These are phyloP conservation scores for Pyxicephalus adspersus DNA, from an alignment of 2,113 vertebrate genomes.

Conservation along the genomic window DNA sequence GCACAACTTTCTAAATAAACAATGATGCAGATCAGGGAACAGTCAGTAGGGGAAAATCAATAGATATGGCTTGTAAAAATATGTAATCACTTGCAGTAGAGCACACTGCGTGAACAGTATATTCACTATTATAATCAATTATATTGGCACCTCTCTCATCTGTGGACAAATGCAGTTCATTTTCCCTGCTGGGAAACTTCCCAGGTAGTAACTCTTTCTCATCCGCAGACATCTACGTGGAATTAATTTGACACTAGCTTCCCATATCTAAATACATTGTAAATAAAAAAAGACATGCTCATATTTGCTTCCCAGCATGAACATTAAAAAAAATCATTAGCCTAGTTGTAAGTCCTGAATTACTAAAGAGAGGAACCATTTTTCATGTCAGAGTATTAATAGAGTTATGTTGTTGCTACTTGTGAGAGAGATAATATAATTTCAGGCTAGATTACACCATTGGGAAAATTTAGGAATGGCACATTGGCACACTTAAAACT, in stretches of 20 bases:
- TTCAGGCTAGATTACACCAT: background rate
- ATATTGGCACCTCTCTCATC: conserved; percentile 47
- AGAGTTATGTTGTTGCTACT: background rate
- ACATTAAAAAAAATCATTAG: conserved; percentile 43
- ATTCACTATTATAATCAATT: conserved; percentile 48
- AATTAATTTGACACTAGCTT: conserved; percentile 8
- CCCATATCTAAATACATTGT: conserved; percentile 13
- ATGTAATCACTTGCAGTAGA: conserved; percentile 47
- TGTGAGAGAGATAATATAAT: background rate
- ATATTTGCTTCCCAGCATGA: conserved; percentile 35
- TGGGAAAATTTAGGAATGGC: too few species aligned
- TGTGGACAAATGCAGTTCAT: conserved; percentile 27
- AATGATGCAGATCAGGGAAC: conserved; percentile 53
- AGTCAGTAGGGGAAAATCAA: conserved; percentile 46
- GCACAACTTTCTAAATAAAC: conserved; percentile 48
- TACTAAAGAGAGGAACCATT: conserved; percentile 6
- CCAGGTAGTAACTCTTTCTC: conserved; percentile 37
- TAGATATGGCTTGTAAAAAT: conserved; percentile 55
- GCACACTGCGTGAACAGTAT: conserved; percentile 19
- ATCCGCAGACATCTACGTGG: conserved; percentile 1
- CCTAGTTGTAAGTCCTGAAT: conserved; percentile 28
- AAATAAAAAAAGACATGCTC: conserved; percentile 15
- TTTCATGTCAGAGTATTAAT: conserved; percentile 18
- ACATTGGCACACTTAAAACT: too few species aligned
- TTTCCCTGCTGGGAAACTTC: conserved; percentile 18